Percentiles rank a stretch among this genome's conserved stretches.
phyloP scores from a whole-genome alignment of 2,888 invertebrate species.

The Phanerotoma sp. region DNA sequence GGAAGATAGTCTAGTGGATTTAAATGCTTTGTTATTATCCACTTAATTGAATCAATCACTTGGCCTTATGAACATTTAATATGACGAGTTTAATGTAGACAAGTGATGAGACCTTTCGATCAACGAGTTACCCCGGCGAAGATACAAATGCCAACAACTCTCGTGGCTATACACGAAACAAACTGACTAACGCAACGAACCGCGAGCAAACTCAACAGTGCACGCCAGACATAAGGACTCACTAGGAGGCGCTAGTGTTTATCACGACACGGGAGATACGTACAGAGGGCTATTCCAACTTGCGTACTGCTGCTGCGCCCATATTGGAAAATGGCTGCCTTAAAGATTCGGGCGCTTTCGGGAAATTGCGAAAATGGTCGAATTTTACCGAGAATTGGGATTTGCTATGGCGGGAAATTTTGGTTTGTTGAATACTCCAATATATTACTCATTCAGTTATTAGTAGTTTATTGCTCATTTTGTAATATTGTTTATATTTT shows the following conservation, averaged over 20 bases:
- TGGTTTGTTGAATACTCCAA: no score
- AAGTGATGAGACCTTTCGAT: not conserved
- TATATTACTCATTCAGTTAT: no score
- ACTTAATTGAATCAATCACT: not conserved
- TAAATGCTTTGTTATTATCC: not conserved
- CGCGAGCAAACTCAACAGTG: conserved; percentile 36
- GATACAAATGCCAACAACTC: conserved; percentile 41
- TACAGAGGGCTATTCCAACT: conserved; percentile 25
- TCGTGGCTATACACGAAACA: conserved; percentile 51
- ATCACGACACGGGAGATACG: conserved; percentile 31
- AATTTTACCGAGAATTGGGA: no score
- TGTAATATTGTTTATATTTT: no score
- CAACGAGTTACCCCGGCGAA: conserved; percentile 27
- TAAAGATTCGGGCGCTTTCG: no score
- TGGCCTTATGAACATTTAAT: not conserved
- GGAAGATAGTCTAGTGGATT: conserved; percentile 2
- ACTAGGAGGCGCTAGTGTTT: conserved; percentile 45
- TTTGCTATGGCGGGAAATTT: no score
- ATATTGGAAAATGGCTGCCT: no score
- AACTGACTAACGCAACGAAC: conserved; percentile 51
- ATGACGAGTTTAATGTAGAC: not conserved
- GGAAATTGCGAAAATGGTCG: no score
- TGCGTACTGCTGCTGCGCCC: conserved; percentile 38
- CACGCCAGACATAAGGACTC: conserved; percentile 35
- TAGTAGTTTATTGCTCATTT: no score